Percentiles rank a stretch among this genome's conserved stretches.
phyloP scores from a whole-genome alignment of 2,888 invertebrate genomes.

The Eilema depressum region DNA sequence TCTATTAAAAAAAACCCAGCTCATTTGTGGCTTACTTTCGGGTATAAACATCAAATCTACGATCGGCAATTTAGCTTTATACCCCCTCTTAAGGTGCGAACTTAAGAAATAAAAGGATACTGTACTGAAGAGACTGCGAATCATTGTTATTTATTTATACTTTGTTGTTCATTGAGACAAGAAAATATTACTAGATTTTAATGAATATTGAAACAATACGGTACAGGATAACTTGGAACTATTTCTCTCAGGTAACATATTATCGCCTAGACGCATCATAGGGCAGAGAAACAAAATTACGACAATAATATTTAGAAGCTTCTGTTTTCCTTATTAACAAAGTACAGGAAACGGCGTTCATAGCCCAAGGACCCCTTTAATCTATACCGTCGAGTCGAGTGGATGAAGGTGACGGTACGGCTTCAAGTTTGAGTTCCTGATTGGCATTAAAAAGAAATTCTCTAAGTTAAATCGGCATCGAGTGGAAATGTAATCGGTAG shows the following conservation, averaged over 20 bases:
- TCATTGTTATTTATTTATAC: background rate
- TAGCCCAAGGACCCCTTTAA: background rate
- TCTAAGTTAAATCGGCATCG: too few species aligned
- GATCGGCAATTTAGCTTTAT: too few species aligned
- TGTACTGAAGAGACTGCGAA: too few species aligned
- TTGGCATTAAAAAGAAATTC: background rate
- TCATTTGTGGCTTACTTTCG: too few species aligned
- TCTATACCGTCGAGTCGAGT: background rate
- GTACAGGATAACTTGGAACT: background rate
- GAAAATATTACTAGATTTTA: background rate
- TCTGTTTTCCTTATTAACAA: background rate
- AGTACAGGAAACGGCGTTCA: background rate
- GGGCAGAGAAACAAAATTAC: background rate
- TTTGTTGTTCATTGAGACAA: background rate
- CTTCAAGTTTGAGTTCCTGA: background rate
- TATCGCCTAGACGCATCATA: background rate
- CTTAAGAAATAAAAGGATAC: background rate
- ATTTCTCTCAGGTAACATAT: background rate
- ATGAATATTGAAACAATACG: background rate
- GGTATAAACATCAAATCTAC: too few species aligned
- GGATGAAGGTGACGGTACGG: background rate
- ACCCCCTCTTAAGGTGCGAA: too few species aligned
- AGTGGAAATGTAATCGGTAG: too few species aligned
- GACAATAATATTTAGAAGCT: background rate
- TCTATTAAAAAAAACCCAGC: too few species aligned